Percentiles rank a stretch among this genome's conserved stretches.
Conservation (phyloP, 2,888 invertebrate genomes). For the Dryomyza anilis region DNA sequence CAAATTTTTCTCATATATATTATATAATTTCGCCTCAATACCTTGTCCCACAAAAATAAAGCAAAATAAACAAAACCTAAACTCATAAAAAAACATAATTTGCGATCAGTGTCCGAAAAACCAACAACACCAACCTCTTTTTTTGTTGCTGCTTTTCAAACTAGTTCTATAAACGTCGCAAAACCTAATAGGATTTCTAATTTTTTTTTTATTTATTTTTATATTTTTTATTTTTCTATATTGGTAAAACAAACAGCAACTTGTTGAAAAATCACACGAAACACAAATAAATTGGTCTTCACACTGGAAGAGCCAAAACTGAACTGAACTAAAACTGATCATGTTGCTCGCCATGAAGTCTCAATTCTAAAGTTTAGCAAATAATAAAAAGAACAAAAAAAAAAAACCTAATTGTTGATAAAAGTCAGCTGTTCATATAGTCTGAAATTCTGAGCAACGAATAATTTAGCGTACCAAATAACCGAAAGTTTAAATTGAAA, state of each 20-base stretch:
- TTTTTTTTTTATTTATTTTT: neutral
- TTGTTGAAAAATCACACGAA: conserved; percentile 26
- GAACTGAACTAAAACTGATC: conserved; percentile 38
- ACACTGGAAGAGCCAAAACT: conserved; percentile 58
- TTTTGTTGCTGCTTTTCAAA: neutral
- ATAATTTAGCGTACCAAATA: too few species aligned
- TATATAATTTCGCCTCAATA: neutral
- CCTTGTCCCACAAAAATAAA: neutral
- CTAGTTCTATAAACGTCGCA: neutral
- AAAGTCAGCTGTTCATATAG: too few species aligned
- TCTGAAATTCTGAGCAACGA: too few species aligned
- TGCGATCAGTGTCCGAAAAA: too few species aligned
- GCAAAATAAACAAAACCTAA: neutral
- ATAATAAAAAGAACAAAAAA: too few species aligned
- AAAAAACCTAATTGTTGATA: too few species aligned
- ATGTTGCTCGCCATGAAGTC: neutral
- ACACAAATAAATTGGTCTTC: conserved; percentile 59
- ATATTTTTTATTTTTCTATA: neutral
- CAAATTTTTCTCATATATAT: neutral
- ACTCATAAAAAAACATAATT: too few species aligned
- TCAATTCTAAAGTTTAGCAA: neutral
- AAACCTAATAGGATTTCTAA: neutral
- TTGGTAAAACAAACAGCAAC: neutral
- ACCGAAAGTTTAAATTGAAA: too few species aligned
- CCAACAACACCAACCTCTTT: conserved; percentile 7